Evolutionary conservation across 2,888 invertebrate species (phyloP), one percentile per base, ranked within the genome.

Genomic region (Volucella inanis): DNA sequence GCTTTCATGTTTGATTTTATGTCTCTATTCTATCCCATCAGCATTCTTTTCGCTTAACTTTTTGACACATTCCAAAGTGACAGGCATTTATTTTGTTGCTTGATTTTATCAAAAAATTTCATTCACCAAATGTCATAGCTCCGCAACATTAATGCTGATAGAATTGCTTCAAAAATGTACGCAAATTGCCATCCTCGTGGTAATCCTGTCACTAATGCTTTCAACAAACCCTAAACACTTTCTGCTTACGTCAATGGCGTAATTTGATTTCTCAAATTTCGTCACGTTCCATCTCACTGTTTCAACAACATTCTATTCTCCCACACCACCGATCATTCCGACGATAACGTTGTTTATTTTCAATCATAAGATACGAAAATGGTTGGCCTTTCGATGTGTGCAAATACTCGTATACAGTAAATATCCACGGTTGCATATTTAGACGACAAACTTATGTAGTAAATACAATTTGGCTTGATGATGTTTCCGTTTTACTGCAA

Each of bases 241-340:
- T 52, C 22, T 52, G 50, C 62, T 55, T 70, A 43, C 77, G 77
- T 70, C 77, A 77, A 70, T 70, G 52, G 43, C 55, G 70, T 77
- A 77, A 77, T 77, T 70, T 77, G 70, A 62, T 77, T 70, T 61
- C 64, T 70, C 70, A 77, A 64, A 77, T 55, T 55, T 55, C 70
- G 70, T 45, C 62, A 77, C 77, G 77, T 77, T 52, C 15, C 38
- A n/a, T 68, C 57, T 31, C 68, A 38, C 15, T 22, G 50, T 41
- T 64, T 41, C 54, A 8, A 50, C 18, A 54, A 47, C 54, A 47
- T 55, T 54, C 11, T 11, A 52, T 22, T 67, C 47, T 57, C 15
- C 10, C 14, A 9, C 14, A 14, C 14, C 31, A 31, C 31, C 31
- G 15, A 31, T 15, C 15, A 9, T 49, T 59, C 38, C 14, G 12